Evolutionary conservation across 2,113 vertebrate species (phyloP).

Genomic region (Microtus oregoni): DNA sequence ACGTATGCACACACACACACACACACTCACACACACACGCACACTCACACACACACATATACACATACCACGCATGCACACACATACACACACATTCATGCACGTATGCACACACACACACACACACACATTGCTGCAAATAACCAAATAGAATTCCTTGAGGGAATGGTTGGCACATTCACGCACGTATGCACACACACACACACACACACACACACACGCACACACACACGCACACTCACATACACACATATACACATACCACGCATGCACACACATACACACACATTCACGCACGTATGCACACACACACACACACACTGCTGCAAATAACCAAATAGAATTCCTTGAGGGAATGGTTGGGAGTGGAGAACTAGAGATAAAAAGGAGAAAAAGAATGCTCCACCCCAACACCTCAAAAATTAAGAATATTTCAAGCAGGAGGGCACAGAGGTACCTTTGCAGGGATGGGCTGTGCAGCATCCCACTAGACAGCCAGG

Average conservation of each 20-base stretch:
- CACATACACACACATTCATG: not conserved
- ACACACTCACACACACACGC: too few relatives aligned
- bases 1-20: not conserved
- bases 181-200: not conserved
- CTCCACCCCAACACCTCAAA: not conserved
- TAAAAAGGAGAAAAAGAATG: not conserved
- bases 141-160: too few relatives aligned
- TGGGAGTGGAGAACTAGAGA: not conserved
- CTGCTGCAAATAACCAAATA: not conserved
- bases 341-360: not conserved
- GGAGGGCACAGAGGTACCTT: not conserved
- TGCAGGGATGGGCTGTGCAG: constrained; percentile 56
- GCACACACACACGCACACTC: too few relatives aligned
- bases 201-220: too few relatives aligned
- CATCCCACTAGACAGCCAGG: constrained; percentile 75
- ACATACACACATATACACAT: too few relatives aligned
- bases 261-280: not conserved
- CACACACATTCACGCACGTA: not conserved
- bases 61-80: not conserved
- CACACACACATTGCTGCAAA: too few relatives aligned
- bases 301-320: not conserved
- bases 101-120: not conserved
- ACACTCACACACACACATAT: not conserved
- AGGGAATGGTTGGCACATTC: too few relatives aligned
- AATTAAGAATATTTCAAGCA: constrained; percentile 14